phyloP scores from a whole-genome alignment of 2,797 vertebrate genomes.

The Phrynocephalus forsythii region DNA sequence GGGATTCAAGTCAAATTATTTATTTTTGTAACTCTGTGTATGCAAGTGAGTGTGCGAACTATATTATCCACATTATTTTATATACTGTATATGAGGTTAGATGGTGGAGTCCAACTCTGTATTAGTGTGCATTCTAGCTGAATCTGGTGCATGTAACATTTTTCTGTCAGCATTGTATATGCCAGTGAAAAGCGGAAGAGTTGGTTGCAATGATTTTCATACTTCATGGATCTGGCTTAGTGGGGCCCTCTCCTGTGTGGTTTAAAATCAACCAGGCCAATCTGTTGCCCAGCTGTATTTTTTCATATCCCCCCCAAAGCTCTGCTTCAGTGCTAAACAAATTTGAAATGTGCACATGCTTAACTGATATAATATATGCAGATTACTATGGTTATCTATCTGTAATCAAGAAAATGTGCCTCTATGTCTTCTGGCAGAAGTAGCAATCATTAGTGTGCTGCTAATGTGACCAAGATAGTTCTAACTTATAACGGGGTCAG shows the following conservation, averaged over 20 bases:
- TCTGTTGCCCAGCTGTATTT: constrained; percentile 9
- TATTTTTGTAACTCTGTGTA: not conserved
- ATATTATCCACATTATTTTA: not conserved
- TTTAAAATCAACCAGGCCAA: constrained; percentile 10
- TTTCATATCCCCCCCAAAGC: not conserved
- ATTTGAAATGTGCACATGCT: constrained; percentile 43
- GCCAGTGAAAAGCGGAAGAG: not conserved
- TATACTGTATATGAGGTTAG: not conserved
- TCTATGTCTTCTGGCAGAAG: constrained; percentile 8
- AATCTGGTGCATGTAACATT: not conserved
- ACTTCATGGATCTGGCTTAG: constrained; percentile 1
- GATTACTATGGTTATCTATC: constrained; percentile 18
- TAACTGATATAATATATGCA: constrained; percentile 39
- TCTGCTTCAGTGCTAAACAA: constrained; percentile 18
- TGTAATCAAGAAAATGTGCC: constrained; percentile 2
- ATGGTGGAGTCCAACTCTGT: not conserved
- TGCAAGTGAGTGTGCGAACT: not conserved
- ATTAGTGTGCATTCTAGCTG: not conserved
- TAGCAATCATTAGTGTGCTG: constrained; percentile 18
- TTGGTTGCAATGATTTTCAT: constrained; percentile 11
- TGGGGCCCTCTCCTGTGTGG: not conserved
- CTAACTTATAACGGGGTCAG: constrained; percentile 19
- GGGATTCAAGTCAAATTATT: not conserved
- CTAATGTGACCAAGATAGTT: constrained; percentile 9
- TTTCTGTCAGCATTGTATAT: not conserved